A percentile compares a stretch with the other conserved stretches of the same genome.
Evolutionary conservation across 2,888 invertebrate species (phyloP).

Genomic region (Acronicta alni): DNA sequence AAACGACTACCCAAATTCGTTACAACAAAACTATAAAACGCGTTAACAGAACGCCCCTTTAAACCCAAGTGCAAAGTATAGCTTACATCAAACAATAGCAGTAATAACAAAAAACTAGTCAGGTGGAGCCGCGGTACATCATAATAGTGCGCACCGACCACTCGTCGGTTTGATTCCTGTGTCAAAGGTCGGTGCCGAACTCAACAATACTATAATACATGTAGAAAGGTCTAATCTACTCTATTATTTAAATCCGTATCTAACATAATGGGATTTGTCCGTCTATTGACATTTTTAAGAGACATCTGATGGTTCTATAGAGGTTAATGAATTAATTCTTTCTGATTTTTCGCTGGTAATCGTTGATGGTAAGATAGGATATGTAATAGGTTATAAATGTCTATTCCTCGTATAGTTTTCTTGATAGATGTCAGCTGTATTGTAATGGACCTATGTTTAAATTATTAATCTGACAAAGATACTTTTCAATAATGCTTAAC

Average conservation of each 20-base stretch:
- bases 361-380: constrained; percentile 46
- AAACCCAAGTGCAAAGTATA: constrained; percentile 73
- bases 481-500: not conserved
- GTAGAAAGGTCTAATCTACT: constrained; percentile 78
- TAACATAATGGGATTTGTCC: constrained; percentile 63
- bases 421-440: constrained; percentile 31
- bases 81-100: constrained; percentile 83
- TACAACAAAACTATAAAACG: constrained; percentile 30
- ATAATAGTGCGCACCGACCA: constrained; percentile 77
- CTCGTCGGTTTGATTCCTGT: constrained; percentile 75
- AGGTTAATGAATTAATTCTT: constrained; percentile 60
- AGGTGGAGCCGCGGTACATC: constrained; percentile 74
- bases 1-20: not conserved
- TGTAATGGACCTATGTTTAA: not conserved
- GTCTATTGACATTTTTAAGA: constrained; percentile 64
- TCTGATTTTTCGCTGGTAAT: constrained; percentile 51
- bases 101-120: constrained; percentile 77
- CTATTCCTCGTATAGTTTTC: constrained; percentile 13
- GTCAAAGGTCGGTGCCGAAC: constrained; percentile 68
- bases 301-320: constrained; percentile 61
- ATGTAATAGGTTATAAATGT: constrained; percentile 18
- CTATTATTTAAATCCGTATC: constrained; percentile 75
- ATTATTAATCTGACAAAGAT: not conserved
- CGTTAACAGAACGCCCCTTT: constrained; percentile 58
- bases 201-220: constrained; percentile 60